phyloP scores from a whole-genome alignment of 2,888 invertebrate genomes.

The Caenorhabditis sp. region DNA sequence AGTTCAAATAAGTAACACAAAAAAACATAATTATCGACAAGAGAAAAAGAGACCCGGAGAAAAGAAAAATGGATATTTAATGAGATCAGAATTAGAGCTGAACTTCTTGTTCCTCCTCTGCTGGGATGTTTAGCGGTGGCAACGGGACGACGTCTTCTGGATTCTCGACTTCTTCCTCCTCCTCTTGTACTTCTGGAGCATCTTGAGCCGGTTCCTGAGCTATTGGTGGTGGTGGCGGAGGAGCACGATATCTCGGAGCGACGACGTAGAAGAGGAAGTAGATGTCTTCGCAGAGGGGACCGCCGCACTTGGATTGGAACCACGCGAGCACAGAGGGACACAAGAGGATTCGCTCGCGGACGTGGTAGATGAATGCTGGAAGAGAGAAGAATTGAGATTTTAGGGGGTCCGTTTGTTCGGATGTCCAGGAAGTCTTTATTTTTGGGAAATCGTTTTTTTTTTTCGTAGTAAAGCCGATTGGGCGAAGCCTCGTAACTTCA shows the following conservation, averaged over 20 bases:
- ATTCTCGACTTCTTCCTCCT: background rate
- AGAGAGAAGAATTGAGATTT: background rate
- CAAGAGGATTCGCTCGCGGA: constrained; percentile 48
- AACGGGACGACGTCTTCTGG: constrained; percentile 2
- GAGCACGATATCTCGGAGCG: constrained; percentile 38
- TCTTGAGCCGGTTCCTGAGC: constrained; percentile 19
- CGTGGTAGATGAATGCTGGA: constrained; percentile 59
- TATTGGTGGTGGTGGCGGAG: constrained; percentile 2
- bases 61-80: background rate
- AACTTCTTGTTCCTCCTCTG: background rate
- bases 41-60: background rate
- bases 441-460: too few species aligned
- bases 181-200: background rate
- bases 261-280: constrained; percentile 57
- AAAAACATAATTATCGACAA: background rate
- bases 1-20: background rate
- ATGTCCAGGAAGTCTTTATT: too few species aligned
- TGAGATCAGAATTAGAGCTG: background rate
- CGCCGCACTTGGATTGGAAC: constrained; percentile 53
- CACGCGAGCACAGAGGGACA: constrained; percentile 41
- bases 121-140: background rate
- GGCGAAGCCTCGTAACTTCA: too few species aligned
- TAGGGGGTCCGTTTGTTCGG: too few species aligned
- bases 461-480: too few species aligned
- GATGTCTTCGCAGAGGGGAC: constrained; percentile 50